These are phyloP conservation scores for Trichopria drosophilae DNA, from an alignment of 2,888 invertebrate genomes.

Conservation along the genomic window DNA sequence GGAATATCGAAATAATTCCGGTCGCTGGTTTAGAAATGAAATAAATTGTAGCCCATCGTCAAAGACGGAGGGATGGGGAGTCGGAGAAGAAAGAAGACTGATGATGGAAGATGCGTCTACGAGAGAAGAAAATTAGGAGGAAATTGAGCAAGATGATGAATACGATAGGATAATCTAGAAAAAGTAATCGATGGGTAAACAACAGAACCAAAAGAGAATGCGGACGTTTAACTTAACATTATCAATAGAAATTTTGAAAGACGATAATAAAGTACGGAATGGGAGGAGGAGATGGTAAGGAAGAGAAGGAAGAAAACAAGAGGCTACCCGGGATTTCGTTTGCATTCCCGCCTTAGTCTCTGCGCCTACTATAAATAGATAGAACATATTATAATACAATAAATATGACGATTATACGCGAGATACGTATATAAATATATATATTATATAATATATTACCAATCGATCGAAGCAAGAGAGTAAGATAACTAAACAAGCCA, in stretches of 20 bases:
- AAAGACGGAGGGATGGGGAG: conserved; percentile 6
- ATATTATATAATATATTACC: conserved; percentile 37
- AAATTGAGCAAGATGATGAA: background rate
- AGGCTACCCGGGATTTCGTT: conserved; percentile 44
- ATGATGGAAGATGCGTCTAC: no score
- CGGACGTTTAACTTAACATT: no score
- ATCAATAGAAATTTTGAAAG: no score
- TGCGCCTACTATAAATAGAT: conserved; percentile 53
- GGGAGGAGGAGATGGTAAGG: conserved; percentile 1
- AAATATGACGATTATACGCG: conserved; percentile 47
- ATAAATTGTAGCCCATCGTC: no score
- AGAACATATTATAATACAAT: conserved; percentile 50
- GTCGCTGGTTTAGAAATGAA: no score
- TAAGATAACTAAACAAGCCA: no score
- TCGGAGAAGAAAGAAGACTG: background rate
- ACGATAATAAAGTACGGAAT: no score
- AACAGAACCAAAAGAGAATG: conserved; percentile 2
- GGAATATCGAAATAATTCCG: no score
- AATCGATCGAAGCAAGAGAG: background rate
- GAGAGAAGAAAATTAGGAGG: background rate
- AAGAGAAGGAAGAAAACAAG: conserved; percentile 13
- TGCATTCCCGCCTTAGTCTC: conserved; percentile 50
- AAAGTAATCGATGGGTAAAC: background rate
- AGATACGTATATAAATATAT: conserved; percentile 39
- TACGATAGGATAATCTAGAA: background rate